Evolutionary conservation across 2,888 invertebrate genomes (phyloP).

Genomic region (Eledona agricola): DNA sequence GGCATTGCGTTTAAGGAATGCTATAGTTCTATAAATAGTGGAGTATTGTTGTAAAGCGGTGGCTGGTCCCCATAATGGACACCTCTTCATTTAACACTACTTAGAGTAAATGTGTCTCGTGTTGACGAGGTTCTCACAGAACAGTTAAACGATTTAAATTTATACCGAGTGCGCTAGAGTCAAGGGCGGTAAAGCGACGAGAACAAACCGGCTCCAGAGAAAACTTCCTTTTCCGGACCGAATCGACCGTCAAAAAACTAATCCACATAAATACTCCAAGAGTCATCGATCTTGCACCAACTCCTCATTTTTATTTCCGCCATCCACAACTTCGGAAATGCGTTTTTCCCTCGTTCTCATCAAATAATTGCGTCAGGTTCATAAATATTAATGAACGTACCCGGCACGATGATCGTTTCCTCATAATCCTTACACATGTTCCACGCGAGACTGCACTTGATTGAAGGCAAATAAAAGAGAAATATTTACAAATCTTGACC

Average conservation of each 20-base stretch:
- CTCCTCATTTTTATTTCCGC: conserved; percentile 6
- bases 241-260: conserved; percentile 37
- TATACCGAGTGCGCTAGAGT: conserved; percentile 18
- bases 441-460: conserved; percentile 29
- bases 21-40: no score
- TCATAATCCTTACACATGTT: conserved; percentile 23
- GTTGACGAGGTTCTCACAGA: conserved; percentile 21
- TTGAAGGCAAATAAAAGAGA: conserved; percentile 26
- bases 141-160: conserved; percentile 11
- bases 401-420: conserved; percentile 9
- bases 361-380: no score
- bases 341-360: no score
- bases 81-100: conserved; percentile 1
- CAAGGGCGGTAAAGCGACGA: conserved; percentile 26
- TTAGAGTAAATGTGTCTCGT: conserved; percentile 10
- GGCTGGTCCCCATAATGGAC: no score
- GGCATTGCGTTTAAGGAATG: background rate
- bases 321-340: conserved; percentile 2
- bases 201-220: conserved; percentile 42
- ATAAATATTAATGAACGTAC: conserved; percentile 30
- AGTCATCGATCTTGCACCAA: conserved; percentile 37
- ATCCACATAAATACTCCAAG: conserved; percentile 36
- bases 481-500: conserved; percentile 34
- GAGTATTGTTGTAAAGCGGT: no score
- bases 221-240: conserved; percentile 48